phyloP scores from a whole-genome alignment of 2,888 invertebrate species.

The Drosophila subsilvestris region DNA sequence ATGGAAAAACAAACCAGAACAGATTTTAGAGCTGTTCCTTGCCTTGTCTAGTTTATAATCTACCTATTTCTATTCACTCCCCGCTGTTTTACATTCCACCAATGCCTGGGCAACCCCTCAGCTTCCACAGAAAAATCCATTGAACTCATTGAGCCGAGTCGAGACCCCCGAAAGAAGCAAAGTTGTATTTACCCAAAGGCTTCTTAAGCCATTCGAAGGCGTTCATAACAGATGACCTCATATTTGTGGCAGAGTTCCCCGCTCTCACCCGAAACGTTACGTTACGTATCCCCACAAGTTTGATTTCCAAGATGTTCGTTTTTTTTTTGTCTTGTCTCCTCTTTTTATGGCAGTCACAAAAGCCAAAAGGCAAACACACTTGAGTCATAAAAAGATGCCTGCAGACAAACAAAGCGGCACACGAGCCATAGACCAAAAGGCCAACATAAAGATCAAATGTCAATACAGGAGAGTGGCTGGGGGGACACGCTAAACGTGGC shows the following conservation, averaged over 20 bases:
- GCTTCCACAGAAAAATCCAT: constrained; percentile 19
- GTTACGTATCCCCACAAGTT: constrained; percentile 59
- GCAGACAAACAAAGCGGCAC: constrained; percentile 81
- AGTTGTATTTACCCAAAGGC: constrained; percentile 74
- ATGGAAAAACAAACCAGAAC: too few species aligned
- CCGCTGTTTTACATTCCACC: constrained; percentile 2
- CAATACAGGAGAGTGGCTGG: constrained; percentile 66
- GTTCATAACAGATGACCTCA: constrained; percentile 83
- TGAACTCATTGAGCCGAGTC: constrained; percentile 20
- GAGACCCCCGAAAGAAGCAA: constrained; percentile 1
- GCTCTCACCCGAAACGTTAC: constrained; percentile 1
- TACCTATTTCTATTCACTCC: background rate
- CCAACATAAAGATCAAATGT: constrained; percentile 83
- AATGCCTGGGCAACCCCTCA: background rate
- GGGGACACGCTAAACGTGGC: constrained; percentile 60
- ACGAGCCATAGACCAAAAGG: constrained; percentile 59
- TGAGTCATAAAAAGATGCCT: constrained; percentile 84
- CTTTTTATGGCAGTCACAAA: constrained; percentile 83
- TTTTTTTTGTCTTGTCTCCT: constrained; percentile 40
- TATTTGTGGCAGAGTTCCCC: constrained; percentile 54
- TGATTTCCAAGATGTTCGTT: constrained; percentile 70
- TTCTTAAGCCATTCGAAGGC: constrained; percentile 65
- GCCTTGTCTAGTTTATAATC: background rate
- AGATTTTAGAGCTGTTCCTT: too few species aligned
- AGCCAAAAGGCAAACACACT: constrained; percentile 84